phyloP scores from a whole-genome alignment of 1,140 invertebrate species.

The Diuraphis noxia region DNA sequence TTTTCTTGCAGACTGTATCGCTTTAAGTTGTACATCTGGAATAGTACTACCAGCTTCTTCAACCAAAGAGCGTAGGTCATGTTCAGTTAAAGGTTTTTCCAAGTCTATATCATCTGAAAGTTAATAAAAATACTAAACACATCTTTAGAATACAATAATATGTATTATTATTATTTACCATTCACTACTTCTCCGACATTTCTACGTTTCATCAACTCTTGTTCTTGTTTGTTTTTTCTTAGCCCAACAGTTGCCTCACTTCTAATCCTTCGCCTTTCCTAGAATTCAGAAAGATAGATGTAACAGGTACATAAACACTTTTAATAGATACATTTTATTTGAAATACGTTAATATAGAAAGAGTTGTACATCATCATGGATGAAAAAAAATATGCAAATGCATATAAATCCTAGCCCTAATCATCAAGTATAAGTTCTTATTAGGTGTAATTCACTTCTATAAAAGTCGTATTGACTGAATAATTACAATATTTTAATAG shows the following conservation, averaged over 20 bases:
- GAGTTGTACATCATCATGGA: not conserved
- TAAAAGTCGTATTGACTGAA: not conserved
- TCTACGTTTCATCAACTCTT: constrained; percentile 90
- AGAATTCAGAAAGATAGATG: constrained; percentile 58
- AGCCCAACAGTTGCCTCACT: constrained; percentile 95
- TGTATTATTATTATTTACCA: constrained; percentile 62
- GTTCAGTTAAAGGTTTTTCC: constrained; percentile 69
- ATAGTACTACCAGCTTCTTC: constrained; percentile 71
- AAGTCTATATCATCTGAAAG: constrained; percentile 72
- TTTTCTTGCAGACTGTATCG: constrained; percentile 88
- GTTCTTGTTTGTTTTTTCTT: constrained; percentile 95
- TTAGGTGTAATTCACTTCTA: not conserved
- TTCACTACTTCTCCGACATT: constrained; percentile 87
- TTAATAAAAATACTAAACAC: constrained; percentile 54
- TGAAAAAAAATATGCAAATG: no score
- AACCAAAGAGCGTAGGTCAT: constrained; percentile 72
- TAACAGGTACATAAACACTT: not conserved
- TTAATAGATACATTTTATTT: not conserved
- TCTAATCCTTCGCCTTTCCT: constrained; percentile 94
- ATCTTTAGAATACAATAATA: not conserved
- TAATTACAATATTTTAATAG: not conserved
- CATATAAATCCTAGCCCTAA: no score
- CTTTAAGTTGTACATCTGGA: constrained; percentile 73
- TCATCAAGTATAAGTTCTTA: not conserved
- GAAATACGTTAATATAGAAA: not conserved